Evolutionary conservation across 2,113 vertebrate genomes (phyloP), one percentile per base, ranked within the genome.

Genomic region (Corythoichthys intestinalis): DNA sequence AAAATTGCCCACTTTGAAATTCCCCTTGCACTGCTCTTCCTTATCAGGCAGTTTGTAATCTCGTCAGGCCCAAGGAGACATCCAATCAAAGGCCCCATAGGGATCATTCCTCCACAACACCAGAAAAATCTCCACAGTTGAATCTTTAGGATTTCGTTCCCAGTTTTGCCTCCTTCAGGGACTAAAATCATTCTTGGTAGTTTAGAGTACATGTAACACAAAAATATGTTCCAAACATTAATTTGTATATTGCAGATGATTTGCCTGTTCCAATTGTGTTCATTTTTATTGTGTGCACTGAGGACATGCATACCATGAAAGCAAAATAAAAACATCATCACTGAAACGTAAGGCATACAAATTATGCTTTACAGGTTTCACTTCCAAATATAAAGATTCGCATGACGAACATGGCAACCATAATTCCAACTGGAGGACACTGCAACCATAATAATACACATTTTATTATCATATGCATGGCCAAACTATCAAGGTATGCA

Each of bases 21-120:
- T 90, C 89, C 66, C 67, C 61, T 65, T 44, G 62, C 65, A 48
- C 68, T 57, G 73, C 58, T 67, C 69, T 69, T 48, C 69, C 83
- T 90, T 89, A 90, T 91, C 91, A 76, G 75, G 66, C 81, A 77
- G 76, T 83, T 82, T 86, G 74, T 86, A 89, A 90, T 87, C 82
- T 79, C 65, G 66, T 81, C 83, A 75, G 70, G 68, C 74, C 73
- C 72, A 41, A 64, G 65, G 77, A 85, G 84, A 82, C 72, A 62
- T 82, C 82, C 75, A 80, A 76, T 87, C 76, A 77, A 70, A 63
- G 78, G 65, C 61, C 82, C 78, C 65, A 54, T 47, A 73, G 80
- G 75, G 72, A 81, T 74, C 83, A 65, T 62, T 75, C 73, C 74
- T 62, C 77, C 76, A 71, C 61, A 66, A 78, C 83, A 75, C 73